These are phyloP conservation scores for Lethenteron reissneri DNA, from an alignment of 2,113 vertebrate genomes.

Conservation along the genomic window DNA sequence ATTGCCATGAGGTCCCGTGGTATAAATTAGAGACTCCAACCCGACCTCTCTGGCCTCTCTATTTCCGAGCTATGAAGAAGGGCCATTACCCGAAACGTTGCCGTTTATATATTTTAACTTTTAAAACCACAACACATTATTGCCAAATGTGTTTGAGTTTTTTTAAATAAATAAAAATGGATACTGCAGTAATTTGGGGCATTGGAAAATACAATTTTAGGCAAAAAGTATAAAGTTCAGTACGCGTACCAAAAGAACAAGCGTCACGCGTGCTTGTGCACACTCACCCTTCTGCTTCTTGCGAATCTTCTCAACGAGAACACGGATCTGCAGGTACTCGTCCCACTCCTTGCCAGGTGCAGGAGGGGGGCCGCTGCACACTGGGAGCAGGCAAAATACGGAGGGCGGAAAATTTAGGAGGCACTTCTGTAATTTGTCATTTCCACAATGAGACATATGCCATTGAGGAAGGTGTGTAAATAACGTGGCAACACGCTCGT, in stretches of 20 bases:
- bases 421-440: not conserved
- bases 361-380: slow-evolving; percentile 62
- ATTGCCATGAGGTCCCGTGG: no score
- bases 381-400: slow-evolving; percentile 19
- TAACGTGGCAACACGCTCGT: no score
- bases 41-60: no score
- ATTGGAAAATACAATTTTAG: not conserved
- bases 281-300: slow-evolving; percentile 85
- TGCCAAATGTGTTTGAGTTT: not conserved
- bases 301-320: slow-evolving; percentile 73
- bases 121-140: not conserved
- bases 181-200: not conserved
- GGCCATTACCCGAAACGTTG: no score
- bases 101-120: not conserved
- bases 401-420: not conserved
- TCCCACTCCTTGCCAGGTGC: slow-evolving; percentile 84
- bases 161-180: not conserved
- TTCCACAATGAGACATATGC: not conserved
- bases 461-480: no score
- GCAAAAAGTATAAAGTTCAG: no score
- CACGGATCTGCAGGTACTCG: slow-evolving; percentile 69
- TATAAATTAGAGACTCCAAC: no score
- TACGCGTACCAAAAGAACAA: not conserved
- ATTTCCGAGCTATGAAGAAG: no score
- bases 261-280: not conserved